phyloP scores from a whole-genome alignment of 2,888 invertebrate genomes.

The Allolobophora icterica region DNA sequence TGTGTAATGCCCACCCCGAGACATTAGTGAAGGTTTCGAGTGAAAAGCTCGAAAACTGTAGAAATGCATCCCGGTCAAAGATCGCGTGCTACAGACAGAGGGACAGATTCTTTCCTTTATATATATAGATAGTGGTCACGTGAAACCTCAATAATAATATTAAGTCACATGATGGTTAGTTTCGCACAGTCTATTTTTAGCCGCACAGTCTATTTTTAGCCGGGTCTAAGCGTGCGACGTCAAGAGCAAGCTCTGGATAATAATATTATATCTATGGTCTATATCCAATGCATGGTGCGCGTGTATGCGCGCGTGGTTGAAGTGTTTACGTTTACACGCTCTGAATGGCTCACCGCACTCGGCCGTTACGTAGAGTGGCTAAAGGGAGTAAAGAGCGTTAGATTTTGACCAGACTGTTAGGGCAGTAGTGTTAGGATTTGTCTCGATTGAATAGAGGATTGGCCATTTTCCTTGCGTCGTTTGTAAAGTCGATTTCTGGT shows the following conservation, averaged over 20 bases:
- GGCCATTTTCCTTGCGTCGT: neutral
- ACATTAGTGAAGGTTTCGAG: too few relatives aligned
- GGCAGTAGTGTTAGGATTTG: neutral
- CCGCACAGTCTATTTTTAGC: too few relatives aligned
- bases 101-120: too few relatives aligned
- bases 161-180: constrained; percentile 1
- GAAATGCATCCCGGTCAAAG: too few relatives aligned
- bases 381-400: neutral
- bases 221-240: neutral
- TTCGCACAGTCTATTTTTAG: neutral
- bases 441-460: neutral
- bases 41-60: too few relatives aligned
- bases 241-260: neutral
- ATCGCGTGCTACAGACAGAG: too few relatives aligned
- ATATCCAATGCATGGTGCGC: neutral
- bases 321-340: neutral
- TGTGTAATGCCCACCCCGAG: too few relatives aligned
- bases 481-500: neutral
- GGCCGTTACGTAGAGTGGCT: neutral
- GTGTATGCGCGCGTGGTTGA: too few relatives aligned
- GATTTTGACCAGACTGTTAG: neutral
- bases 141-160: neutral
- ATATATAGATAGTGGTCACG: too few relatives aligned
- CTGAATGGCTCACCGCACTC: neutral
- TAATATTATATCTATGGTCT: neutral